Evolutionary conservation across 2,888 invertebrate species (phyloP).

Genomic region (Sesia bembeciformis): DNA sequence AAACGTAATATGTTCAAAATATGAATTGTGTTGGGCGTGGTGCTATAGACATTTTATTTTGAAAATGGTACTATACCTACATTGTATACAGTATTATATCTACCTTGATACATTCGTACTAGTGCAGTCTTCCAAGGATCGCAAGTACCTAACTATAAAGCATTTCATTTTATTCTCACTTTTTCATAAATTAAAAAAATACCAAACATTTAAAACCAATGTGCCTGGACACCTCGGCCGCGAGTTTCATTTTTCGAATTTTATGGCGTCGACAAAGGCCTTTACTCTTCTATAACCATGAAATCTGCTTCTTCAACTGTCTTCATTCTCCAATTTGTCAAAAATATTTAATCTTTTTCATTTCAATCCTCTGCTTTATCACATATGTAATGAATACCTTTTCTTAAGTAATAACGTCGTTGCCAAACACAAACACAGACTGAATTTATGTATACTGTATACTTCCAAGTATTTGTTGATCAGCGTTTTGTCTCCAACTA

Average conservation of each 20-base stretch:
- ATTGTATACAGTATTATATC: slow-evolving; percentile 61
- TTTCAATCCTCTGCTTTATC: too few species aligned
- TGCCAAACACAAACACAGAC: slow-evolving; percentile 69
- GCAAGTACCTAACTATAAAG: slow-evolving; percentile 29
- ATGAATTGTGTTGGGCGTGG: slow-evolving; percentile 58
- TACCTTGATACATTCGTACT: slow-evolving; percentile 44
- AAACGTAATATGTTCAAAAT: slow-evolving; percentile 26
- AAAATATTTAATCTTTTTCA: too few species aligned
- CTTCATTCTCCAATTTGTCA: too few species aligned
- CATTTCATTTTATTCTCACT: slow-evolving; percentile 12
- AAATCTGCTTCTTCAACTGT: neutral
- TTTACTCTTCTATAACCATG: slow-evolving; percentile 5
- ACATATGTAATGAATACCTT: neutral
- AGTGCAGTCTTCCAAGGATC: slow-evolving; percentile 63
- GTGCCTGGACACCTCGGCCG: slow-evolving; percentile 23
- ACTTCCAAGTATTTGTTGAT: slow-evolving; percentile 45
- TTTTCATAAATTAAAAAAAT: neutral
- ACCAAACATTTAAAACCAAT: slow-evolving; percentile 11
- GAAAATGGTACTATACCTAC: slow-evolving; percentile 45
- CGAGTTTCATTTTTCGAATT: slow-evolving; percentile 10
- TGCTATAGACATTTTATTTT: slow-evolving; percentile 59
- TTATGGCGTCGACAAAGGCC: slow-evolving; percentile 15
- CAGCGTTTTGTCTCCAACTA: slow-evolving; percentile 22
- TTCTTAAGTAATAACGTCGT: slow-evolving; percentile 48
- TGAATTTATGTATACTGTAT: slow-evolving; percentile 55